Evolutionary conservation across 2,888 invertebrate species (phyloP).

Genomic region (Allacma fusca): DNA sequence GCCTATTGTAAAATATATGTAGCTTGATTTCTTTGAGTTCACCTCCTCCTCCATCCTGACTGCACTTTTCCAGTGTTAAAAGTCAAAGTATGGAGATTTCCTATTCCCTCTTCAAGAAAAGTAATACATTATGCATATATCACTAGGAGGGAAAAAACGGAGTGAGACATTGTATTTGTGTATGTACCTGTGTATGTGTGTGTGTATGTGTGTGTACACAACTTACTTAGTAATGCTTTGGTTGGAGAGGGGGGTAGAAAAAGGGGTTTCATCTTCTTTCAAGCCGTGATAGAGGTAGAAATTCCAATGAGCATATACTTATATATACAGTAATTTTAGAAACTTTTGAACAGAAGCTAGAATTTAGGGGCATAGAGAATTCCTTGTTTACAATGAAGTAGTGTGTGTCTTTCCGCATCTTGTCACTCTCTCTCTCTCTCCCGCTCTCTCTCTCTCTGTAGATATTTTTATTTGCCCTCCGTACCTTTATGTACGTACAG

Average conservation of each 20-base stretch:
- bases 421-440: constrained; percentile 16
- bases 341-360: constrained; percentile 14
- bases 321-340: constrained; percentile 9
- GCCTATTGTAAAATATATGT: constrained; percentile 4
- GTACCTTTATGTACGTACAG: not conserved
- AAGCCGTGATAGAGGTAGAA: constrained; percentile 20
- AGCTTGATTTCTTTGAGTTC: not conserved
- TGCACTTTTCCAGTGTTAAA: constrained; percentile 28
- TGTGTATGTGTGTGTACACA: not conserved
- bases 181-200: not conserved
- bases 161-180: not conserved
- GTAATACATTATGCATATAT: constrained; percentile 46
- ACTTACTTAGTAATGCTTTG: not conserved
- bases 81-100: constrained; percentile 34
- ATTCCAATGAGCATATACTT: constrained; percentile 33
- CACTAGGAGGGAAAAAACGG: not conserved
- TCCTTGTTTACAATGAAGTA: constrained; percentile 9
- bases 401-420: not conserved
- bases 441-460: not conserved
- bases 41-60: not conserved
- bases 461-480: not conserved
- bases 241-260: too few species aligned
- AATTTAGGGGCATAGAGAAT: constrained; percentile 25
- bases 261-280: constrained; percentile 3
- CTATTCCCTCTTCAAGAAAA: constrained; percentile 6